Evolutionary conservation across 2,888 invertebrate species (phyloP).

Genomic region (Steromphala cineraria): DNA sequence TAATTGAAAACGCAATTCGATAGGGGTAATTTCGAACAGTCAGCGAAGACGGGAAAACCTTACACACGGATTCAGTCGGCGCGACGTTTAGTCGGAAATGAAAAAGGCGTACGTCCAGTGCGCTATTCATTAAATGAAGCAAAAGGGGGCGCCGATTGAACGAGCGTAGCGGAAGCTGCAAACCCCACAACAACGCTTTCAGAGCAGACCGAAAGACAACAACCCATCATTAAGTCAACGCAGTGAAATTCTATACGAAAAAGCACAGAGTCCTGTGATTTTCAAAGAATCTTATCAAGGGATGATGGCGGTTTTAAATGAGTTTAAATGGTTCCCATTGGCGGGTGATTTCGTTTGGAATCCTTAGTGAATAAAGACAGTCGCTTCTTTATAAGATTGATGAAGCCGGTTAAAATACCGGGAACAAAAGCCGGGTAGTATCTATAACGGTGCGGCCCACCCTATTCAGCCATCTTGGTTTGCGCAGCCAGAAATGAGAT

Average conservation of each 20-base stretch:
- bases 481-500: neutral
- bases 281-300: neutral
- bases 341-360: slow-evolving; percentile 7
- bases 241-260: slow-evolving; percentile 7
- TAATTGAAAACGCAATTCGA: slow-evolving; percentile 4
- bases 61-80: neutral
- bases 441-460: neutral
- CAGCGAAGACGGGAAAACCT: neutral
- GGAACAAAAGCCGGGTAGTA: slow-evolving; percentile 8
- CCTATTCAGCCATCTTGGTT: slow-evolving; percentile 5
- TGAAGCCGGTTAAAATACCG: neutral
- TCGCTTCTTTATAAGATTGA: slow-evolving; percentile 4
- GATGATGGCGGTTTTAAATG: neutral
- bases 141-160: neutral
- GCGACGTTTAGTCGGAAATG: slow-evolving; percentile 11
- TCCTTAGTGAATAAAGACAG: neutral
- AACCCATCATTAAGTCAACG: slow-evolving; percentile 4
- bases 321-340: slow-evolving; percentile 1
- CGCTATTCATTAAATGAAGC: slow-evolving; percentile 15
- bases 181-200: slow-evolving; percentile 8
- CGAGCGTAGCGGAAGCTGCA: neutral
- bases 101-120: neutral
- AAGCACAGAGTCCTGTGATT: neutral
- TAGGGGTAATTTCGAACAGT: neutral
- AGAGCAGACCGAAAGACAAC: neutral